Conservation (phyloP, 2,797 vertebrate genomes). For the Acanthis flammea region DNA sequence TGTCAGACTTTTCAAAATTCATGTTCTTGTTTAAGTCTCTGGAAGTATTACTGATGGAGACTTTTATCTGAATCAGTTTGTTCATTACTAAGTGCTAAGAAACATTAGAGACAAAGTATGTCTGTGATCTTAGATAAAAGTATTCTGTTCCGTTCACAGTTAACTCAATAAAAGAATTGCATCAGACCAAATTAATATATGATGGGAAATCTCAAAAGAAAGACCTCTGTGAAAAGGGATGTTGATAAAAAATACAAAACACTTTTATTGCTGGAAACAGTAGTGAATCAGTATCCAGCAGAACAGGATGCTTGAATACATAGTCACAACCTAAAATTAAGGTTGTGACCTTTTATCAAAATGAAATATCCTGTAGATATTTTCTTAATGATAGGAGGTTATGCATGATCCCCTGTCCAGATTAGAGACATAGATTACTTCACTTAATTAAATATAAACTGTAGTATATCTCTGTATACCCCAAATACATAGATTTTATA, state of each 20-base stretch:
- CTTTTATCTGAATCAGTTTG: conserved; percentile 22
- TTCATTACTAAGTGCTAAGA: not conserved
- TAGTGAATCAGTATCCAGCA: not conserved
- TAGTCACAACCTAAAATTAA: not conserved
- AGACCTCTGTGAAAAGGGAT: not conserved
- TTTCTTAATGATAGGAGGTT: not conserved
- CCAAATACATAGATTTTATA: not conserved
- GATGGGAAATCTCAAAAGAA: not conserved
- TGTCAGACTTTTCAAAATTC: conserved; percentile 3
- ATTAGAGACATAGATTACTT: not conserved
- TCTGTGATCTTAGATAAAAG: not conserved
- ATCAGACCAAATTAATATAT: not conserved
- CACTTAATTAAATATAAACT: not conserved
- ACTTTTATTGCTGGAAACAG: not conserved
- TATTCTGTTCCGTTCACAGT: not conserved
- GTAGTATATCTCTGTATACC: not conserved
- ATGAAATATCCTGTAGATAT: not conserved
- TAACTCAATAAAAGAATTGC: not conserved
- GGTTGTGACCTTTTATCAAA: not conserved
- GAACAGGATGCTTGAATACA: not conserved
- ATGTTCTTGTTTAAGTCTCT: not conserved
- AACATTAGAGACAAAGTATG: not conserved
- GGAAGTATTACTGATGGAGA: not conserved
- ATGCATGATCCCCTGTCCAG: not conserved
- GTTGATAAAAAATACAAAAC: not conserved